phyloP scores from a whole-genome alignment of 2,888 invertebrate species.

The Chaetogeoica ovagalla region DNA sequence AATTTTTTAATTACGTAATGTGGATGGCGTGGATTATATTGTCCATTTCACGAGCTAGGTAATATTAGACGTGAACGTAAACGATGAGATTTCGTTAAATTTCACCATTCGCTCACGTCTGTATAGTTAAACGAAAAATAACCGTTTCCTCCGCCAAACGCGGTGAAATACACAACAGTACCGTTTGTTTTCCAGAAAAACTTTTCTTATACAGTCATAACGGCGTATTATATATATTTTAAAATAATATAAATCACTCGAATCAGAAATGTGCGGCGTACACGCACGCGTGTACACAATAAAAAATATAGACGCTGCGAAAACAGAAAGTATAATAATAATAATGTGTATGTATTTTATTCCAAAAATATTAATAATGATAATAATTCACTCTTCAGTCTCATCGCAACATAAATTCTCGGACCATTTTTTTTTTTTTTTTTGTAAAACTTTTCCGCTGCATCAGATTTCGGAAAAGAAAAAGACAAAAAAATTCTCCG shows the following conservation, averaged over 20 bases:
- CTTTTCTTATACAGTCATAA: not conserved
- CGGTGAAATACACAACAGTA: not conserved
- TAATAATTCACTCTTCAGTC: conserved; percentile 1
- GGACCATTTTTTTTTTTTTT: conserved; percentile 22
- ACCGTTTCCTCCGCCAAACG: too few species aligned
- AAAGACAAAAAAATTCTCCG: not conserved
- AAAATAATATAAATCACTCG: conserved; percentile 6
- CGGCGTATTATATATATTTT: not conserved
- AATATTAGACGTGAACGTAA: too few species aligned
- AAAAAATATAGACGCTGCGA: not conserved
- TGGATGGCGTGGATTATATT: too few species aligned
- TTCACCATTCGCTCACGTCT: too few species aligned
- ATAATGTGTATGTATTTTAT: conserved; percentile 19
- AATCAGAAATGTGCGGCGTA: too few species aligned
- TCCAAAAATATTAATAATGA: conserved; percentile 13
- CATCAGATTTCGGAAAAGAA: not conserved
- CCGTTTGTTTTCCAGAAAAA: not conserved
- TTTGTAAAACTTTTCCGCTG: not conserved
- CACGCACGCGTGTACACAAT: not conserved
- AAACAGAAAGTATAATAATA: not conserved
- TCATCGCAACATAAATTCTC: conserved; percentile 9
- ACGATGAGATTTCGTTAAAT: too few species aligned
- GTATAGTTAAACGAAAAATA: too few species aligned
- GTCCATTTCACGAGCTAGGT: too few species aligned
- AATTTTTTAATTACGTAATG: too few species aligned